These are phyloP conservation scores for Aspidiotus destructor DNA, from an alignment of 2,888 invertebrate species.

Conservation along the genomic window DNA sequence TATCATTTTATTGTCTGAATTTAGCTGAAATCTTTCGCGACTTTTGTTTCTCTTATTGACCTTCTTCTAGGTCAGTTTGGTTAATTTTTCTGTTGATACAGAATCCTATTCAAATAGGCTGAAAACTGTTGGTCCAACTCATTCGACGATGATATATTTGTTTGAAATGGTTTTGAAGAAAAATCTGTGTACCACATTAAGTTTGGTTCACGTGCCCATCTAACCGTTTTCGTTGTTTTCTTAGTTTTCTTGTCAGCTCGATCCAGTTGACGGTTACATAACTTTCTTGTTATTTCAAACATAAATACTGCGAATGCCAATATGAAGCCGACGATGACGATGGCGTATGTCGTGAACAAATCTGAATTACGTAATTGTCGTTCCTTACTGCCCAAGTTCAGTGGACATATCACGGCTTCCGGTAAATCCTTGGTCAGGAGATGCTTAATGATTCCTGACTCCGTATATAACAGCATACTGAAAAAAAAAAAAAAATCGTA, in stretches of 20 bases:
- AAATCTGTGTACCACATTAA: no score
- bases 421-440: constrained; percentile 56
- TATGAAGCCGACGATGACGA: constrained; percentile 60
- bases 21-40: no score
- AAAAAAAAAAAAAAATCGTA: constrained; percentile 1
- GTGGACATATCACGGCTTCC: constrained; percentile 66
- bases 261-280: neutral
- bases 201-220: neutral
- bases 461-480: constrained; percentile 59
- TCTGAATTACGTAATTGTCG: constrained; percentile 65
- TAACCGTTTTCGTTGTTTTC: neutral
- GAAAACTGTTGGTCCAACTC: no score
- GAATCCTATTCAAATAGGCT: no score
- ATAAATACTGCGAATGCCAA: constrained; percentile 56
- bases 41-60: no score
- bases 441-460: constrained; percentile 65
- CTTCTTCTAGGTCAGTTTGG: no score
- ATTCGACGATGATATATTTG: no score
- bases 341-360: constrained; percentile 66
- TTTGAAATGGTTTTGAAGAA: no score
- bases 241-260: neutral
- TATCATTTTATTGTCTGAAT: no score
- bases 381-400: constrained; percentile 69
- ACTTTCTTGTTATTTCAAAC: constrained; percentile 48
- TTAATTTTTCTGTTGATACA: no score